Percentiles rank a stretch among this genome's conserved stretches.
These are phyloP conservation scores for Holothuria scabra DNA, from an alignment of 53 echinoderm and acorn worm species.

Conservation along the genomic window DNA sequence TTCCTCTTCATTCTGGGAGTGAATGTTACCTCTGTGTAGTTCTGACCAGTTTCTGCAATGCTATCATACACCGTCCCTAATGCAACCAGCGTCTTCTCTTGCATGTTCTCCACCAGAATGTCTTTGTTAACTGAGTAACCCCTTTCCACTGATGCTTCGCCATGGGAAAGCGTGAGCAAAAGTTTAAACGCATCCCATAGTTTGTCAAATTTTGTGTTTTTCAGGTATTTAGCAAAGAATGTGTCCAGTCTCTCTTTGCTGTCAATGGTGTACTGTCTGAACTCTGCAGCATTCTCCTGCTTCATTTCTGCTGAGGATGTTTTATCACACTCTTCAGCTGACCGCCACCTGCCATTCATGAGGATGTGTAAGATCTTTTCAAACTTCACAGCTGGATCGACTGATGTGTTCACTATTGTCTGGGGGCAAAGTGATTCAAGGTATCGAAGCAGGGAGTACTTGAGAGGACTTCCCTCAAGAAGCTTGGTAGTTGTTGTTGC, in stretches of 20 bases:
- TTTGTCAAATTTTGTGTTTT: neutral
- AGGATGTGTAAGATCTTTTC: neutral
- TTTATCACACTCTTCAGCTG: conserved; percentile 17
- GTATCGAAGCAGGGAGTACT: conserved; percentile 3
- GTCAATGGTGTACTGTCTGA: neutral
- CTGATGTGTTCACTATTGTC: conserved; percentile 8
- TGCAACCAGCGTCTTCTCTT: conserved; percentile 6
- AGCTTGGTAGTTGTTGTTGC: neutral
- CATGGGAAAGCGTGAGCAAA: neutral
- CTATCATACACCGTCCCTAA: neutral
- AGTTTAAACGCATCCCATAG: conserved; percentile 5
- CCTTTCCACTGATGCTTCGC: neutral
- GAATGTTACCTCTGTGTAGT: neutral
- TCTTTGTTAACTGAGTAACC: conserved; percentile 6
- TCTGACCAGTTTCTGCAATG: neutral
- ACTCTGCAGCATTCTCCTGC: neutral
- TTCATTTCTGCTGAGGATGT: neutral
- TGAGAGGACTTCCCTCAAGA: neutral
- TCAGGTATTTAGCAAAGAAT: too few species aligned
- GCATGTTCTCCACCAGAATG: neutral
- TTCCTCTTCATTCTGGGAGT: conserved; percentile 17
- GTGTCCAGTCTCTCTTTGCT: conserved; percentile 1
- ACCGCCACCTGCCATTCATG: conserved; percentile 13
- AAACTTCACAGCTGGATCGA: conserved; percentile 20
- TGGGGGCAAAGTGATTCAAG: neutral